Percentiles rank a stretch among this genome's conserved stretches.
Conservation (phyloP, 2,888 invertebrate genomes). For the Punctoribates punctum region DNA sequence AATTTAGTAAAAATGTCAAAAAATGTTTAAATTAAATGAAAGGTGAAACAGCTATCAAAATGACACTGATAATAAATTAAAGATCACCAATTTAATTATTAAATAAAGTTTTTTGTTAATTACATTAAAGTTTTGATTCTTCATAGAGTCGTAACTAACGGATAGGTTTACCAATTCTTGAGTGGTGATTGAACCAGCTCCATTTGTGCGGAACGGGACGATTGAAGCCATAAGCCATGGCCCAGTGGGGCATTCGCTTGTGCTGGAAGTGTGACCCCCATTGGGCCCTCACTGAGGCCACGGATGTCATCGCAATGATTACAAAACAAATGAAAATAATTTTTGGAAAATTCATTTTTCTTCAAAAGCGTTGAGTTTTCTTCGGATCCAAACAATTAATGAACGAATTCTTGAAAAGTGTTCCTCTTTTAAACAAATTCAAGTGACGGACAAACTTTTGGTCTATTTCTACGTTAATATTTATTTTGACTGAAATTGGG, state of each 20-base stretch:
- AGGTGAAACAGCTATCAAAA: neutral
- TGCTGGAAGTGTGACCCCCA: conserved; percentile 25
- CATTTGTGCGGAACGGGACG: conserved; percentile 22
- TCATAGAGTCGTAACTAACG: neutral
- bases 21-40: neutral
- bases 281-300: neutral
- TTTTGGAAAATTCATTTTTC: conserved; percentile 14
- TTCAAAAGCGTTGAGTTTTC: neutral
- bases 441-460: no score
- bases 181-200: conserved; percentile 29
- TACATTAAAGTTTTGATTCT: no score
- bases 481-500: no score
- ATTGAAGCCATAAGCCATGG: conserved; percentile 17
- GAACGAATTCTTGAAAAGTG: neutral
- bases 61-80: neutral
- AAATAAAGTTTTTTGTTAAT: no score
- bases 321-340: neutral
- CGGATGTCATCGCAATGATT: neutral
- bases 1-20: neutral
- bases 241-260: conserved; percentile 21
- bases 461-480: no score
- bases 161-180: neutral
- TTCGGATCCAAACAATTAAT: no score
- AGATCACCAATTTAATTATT: neutral
- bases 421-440: no score